phyloP scores from a whole-genome alignment of 2,888 invertebrate species.

The Oscheius sp. region DNA sequence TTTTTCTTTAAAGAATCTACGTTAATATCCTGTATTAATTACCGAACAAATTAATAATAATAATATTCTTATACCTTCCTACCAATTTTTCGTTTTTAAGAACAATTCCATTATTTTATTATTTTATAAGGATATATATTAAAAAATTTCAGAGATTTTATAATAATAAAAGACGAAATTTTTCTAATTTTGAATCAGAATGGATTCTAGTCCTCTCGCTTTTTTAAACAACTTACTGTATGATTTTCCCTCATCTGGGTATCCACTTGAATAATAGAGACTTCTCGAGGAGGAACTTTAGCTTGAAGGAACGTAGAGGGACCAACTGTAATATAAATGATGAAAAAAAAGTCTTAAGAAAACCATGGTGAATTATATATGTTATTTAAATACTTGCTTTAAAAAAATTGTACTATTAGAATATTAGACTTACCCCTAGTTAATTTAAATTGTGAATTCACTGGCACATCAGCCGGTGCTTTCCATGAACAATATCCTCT shows the following conservation, averaged over 20 bases:
- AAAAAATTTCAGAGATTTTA: no score
- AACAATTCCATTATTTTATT: no score
- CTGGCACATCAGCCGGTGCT: slow-evolving; percentile 40
- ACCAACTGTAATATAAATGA: slow-evolving; percentile 44
- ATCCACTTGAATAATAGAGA: slow-evolving; percentile 52
- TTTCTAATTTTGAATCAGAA: no score
- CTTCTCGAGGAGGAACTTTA: slow-evolving; percentile 49
- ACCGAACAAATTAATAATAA: no score
- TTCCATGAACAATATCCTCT: slow-evolving; percentile 46
- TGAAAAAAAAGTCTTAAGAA: neutral
- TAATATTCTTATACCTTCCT: no score
- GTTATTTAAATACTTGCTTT: neutral
- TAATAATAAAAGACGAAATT: no score
- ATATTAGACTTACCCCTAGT: slow-evolving; percentile 35
- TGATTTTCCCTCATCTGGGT: slow-evolving; percentile 53
- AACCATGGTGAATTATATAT: neutral
- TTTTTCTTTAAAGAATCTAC: no score
- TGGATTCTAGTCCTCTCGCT: no score
- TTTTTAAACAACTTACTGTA: slow-evolving; percentile 32
- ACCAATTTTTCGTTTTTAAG: no score
- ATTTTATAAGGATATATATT: no score
- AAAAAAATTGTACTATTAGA: neutral
- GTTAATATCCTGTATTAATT: no score
- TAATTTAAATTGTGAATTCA: slow-evolving; percentile 37
- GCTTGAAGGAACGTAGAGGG: slow-evolving; percentile 55